phyloP scores from a whole-genome alignment of 1,140 invertebrate species.

The Rhagoletis zephyria region DNA sequence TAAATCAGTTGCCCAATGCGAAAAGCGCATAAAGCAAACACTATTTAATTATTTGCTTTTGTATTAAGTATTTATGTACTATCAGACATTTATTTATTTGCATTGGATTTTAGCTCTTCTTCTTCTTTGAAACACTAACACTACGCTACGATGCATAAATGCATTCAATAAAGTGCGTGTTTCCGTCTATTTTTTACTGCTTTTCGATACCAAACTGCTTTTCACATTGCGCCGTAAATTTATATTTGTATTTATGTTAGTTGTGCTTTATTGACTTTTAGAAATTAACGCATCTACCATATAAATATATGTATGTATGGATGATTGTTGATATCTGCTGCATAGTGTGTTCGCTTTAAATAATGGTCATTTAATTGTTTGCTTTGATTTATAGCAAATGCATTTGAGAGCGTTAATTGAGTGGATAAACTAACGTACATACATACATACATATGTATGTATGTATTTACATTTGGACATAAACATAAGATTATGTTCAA shows the following conservation, averaged over 20 bases:
- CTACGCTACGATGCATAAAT: background rate
- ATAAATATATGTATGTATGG: background rate
- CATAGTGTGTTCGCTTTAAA: constrained; percentile 2
- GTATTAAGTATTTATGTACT: no score
- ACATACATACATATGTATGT: no score
- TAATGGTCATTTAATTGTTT: constrained; percentile 30
- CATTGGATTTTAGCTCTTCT: background rate
- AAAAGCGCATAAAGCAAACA: constrained; percentile 3
- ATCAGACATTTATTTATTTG: constrained; percentile 24
- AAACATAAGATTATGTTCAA: no score
- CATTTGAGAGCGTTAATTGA: background rate
- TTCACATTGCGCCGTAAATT: background rate
- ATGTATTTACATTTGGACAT: no score
- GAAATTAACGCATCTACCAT: background rate
- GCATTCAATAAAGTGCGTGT: background rate
- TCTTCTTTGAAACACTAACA: background rate
- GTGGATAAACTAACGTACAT: background rate
- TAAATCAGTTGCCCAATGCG: background rate
- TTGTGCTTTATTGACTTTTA: background rate
- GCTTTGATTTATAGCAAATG: constrained; percentile 2
- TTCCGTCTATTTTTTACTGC: background rate
- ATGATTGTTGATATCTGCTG: background rate
- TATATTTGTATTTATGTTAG: background rate
- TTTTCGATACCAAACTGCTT: background rate
- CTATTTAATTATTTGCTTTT: constrained; percentile 24